Evolutionary conservation across 1,140 invertebrate species (phyloP), one percentile per base, ranked within the genome.

Genomic region (Gerris buenoi): DNA sequence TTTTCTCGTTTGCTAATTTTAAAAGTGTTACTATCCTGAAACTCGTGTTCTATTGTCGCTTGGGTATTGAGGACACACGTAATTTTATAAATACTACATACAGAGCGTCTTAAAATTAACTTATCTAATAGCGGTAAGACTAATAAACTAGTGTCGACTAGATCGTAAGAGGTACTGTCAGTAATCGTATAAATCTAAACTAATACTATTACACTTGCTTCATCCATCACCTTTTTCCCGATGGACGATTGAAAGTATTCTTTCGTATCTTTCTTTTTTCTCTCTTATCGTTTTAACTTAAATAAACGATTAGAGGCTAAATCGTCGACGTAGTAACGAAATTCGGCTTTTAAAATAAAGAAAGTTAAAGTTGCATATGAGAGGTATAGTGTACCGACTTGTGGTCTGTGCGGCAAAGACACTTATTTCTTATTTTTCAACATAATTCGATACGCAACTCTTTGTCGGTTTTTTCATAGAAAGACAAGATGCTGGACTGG

Each of bases 401-500:
- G 64, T 46, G 56, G 25, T 63, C 68, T 68, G 65, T 46, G 64
- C 68, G 59, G 62, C 59, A 56, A 68, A 66, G 65, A 65, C 68
- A 68, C 68, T 60, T 58, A 46, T 46, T 46, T 46, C 33, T 46
- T 46, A 10, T 18, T 46, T 5, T 46, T 46, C 18, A 5, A 18
- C 5, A 10, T 46, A 46, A 18, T 3, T 60, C 5, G 23, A 60
- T 5, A 13, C 15, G 15, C 22, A 22, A 14, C 15, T 28, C 60
- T 62, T 23, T 65, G 26, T 56, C 65, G 27, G 33, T 63, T 46
- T 66, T 63, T 64, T 71, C 69, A 71, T 63, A 71, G 69, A 70
- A 71, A 71, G 57, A 71, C 70, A 23, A 71, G 67, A 66, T 71
- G 70, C 56, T 71, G 70, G 33, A 71, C 65, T 22, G 70, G 70